Conservation (phyloP, 2,888 invertebrate species). For the Acanthacorydalis orientalis region DNA sequence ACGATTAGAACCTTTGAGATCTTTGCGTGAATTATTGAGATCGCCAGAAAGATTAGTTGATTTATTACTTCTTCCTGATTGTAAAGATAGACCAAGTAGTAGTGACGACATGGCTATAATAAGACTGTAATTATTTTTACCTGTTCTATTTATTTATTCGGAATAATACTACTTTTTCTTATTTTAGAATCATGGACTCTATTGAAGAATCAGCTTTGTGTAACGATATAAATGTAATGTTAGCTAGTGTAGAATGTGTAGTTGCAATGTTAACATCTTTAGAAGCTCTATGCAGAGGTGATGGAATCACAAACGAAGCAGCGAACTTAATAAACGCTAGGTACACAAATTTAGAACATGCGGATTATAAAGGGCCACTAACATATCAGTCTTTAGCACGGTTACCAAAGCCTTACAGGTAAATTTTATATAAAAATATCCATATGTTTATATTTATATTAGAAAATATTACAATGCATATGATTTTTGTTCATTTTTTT, state of each 20-base stretch:
- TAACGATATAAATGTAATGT: conserved; percentile 56
- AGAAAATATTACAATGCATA: too few relatives aligned
- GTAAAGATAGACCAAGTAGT: conserved; percentile 29
- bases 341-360: conserved; percentile 49
- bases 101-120: conserved; percentile 68
- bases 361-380: conserved; percentile 69
- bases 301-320: conserved; percentile 45
- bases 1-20: conserved; percentile 68
- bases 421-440: conserved; percentile 10
- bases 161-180: conserved; percentile 3
- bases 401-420: conserved; percentile 66
- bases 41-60: conserved; percentile 68
- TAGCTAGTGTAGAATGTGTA: conserved; percentile 68
- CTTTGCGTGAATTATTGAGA: conserved; percentile 62
- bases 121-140: conserved; percentile 42
- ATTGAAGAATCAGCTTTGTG: conserved; percentile 83
- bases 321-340: conserved; percentile 44
- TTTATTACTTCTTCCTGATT: conserved; percentile 47
- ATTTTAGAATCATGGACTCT: conserved; percentile 70
- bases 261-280: conserved; percentile 68
- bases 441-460: too few relatives aligned
- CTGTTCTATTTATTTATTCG: neutral
- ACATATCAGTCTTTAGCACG: conserved; percentile 74
- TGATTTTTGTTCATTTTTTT: too few relatives aligned
- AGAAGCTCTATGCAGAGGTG: conserved; percentile 62